Conservation (phyloP, 2,888 invertebrate genomes). For the Uropetala carovei region DNA sequence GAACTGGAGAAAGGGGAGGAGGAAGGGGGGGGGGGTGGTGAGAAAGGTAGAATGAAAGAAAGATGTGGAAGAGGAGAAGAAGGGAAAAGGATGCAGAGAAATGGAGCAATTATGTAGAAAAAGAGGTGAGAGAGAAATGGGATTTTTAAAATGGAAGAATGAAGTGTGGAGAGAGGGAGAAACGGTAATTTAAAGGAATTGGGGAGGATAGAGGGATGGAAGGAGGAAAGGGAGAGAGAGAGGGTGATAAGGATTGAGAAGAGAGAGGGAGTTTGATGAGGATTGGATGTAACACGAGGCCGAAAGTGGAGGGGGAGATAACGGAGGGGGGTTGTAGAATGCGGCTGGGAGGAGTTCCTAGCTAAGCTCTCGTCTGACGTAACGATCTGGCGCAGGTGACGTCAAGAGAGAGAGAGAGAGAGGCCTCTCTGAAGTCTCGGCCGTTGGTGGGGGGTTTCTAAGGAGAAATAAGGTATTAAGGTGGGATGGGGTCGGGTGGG, state of each 20-base stretch:
- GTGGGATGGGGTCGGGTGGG: background rate
- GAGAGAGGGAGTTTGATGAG: background rate
- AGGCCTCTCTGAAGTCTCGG: slow-evolving; percentile 27
- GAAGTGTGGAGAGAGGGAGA: background rate
- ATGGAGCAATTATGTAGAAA: too few species aligned
- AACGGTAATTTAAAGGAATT: background rate
- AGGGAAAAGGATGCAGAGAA: background rate
- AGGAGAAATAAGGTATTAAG: background rate
- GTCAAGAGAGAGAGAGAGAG: slow-evolving; percentile 65
- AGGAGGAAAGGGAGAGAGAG: background rate
- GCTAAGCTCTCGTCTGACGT: slow-evolving; percentile 32
- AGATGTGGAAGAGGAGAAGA: background rate
- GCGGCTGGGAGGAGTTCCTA: background rate
- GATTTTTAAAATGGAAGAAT: background rate
- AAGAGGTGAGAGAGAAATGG: background rate
- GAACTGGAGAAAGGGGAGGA: background rate
- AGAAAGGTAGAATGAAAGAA: background rate
- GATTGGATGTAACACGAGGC: background rate
- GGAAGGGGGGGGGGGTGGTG: background rate
- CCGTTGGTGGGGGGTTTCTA: slow-evolving; percentile 6
- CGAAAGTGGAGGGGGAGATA: background rate
- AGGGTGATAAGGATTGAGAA: background rate
- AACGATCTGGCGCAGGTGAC: slow-evolving; percentile 60
- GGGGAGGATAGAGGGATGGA: background rate
- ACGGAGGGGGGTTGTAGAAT: background rate